Percentiles rank a stretch among this genome's conserved stretches.
Conservation (phyloP, 2,113 vertebrate species). For the Perca fluviatilis region DNA sequence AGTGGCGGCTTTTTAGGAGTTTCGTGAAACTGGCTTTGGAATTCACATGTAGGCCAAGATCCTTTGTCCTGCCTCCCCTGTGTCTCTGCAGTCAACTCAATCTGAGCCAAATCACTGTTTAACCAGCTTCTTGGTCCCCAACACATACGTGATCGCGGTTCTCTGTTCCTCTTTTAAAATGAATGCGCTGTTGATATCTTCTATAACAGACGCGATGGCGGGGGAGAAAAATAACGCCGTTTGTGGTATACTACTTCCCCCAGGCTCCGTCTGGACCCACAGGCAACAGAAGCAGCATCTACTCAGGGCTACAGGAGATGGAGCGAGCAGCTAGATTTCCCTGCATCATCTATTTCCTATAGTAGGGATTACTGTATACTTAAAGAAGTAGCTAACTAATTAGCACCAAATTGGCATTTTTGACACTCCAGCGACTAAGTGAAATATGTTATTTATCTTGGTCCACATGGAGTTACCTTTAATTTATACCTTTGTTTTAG, state of each 20-base stretch:
- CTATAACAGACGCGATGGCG: too few relatives aligned
- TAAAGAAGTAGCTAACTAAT: constrained; percentile 3
- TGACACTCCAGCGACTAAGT: not conserved
- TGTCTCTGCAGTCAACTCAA: too few relatives aligned
- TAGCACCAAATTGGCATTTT: constrained; percentile 14
- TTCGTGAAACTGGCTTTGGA: too few relatives aligned
- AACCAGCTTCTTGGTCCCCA: too few relatives aligned
- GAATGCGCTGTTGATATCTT: too few relatives aligned
- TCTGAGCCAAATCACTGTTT: too few relatives aligned
- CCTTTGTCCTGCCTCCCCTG: too few relatives aligned
- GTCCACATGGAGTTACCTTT: not conserved
- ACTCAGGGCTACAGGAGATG: constrained; percentile 24
- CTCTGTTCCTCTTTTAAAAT: too few relatives aligned
- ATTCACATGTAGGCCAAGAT: too few relatives aligned
- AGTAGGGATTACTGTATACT: constrained; percentile 3
- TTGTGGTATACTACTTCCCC: constrained; percentile 29
- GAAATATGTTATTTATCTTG: not conserved
- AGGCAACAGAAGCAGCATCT: constrained; percentile 41
- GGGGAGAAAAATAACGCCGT: not conserved
- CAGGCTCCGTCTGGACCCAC: constrained; percentile 44
- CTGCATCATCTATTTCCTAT: constrained; percentile 16
- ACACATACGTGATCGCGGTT: too few relatives aligned
- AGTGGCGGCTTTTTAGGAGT: too few relatives aligned
- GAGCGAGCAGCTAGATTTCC: not conserved
- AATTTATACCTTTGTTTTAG: constrained; percentile 14